Base-by-base conservation (phyloP, 2,113 vertebrate species). In the Dicaeum eximium region DNA sequence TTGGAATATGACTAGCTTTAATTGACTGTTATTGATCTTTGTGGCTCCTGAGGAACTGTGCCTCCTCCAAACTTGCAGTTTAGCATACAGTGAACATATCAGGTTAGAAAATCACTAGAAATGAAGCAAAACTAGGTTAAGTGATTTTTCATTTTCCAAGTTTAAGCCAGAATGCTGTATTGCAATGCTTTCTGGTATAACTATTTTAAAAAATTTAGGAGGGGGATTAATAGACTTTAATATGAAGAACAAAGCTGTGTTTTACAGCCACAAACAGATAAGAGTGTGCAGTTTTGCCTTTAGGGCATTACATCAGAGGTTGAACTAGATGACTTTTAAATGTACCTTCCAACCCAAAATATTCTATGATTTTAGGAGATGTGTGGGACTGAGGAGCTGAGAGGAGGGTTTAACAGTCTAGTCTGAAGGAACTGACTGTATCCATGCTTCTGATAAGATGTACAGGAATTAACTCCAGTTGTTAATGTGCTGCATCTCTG, bases 281-380 rank as follows among this genome's bases (percentile, higher is more conserved):
- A 33, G 80, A 80, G 24, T 27, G 13, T 75, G 62, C 25, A 45
- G 80, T 90, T 93, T 50, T 83, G 45, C 6, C 37, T 44, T 37
- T 20, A 70, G 69, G 28, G 14, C 13, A 40, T 90, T 54, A 24
- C 12, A 56, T 10, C 0, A 0, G 20, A 2, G 4, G 6, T 27
- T 67, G 35, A 23, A 61, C 23, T 61, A 33, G 14, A 54, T 61
- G 40, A 44, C 28, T 48, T 67, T 57, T 69, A 35, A 69, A 64
- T 31, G 22, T 53, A 27, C 22, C 22, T 89, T 64, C 15, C 30
- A 85, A 40, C 18, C 30, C 61, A 64, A 58, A 64, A 15, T 47
- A 15, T 37, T 79, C 33, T n/a, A 4, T 54, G 21, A 23, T 40
- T 85, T 42, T 85, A 11, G 51, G 30, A 15, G 2, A 5, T 17